Evolutionary conservation across 2,113 vertebrate species (phyloP).

Genomic region (Prionailurus bengalensis): DNA sequence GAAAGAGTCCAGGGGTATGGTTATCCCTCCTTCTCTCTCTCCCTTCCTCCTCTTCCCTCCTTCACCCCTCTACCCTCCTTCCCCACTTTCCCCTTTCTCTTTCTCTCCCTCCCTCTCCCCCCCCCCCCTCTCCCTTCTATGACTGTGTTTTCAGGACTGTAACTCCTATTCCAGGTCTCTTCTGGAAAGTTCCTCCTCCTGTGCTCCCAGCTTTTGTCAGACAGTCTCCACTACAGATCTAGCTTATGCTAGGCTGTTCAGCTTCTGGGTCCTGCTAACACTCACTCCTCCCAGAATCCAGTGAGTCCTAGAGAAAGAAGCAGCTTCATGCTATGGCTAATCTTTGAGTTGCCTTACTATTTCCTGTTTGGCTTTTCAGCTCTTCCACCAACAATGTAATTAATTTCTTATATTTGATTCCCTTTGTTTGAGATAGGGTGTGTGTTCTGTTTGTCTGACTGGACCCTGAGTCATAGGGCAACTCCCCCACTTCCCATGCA

Average conservation of each 20-base stretch:
- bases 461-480: background rate
- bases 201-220: background rate
- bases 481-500: background rate
- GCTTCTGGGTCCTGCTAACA: background rate
- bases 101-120: accelerated
- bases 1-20: background rate
- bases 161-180: background rate
- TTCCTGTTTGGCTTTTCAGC: background rate
- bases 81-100: background rate
- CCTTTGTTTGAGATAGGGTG: conserved; percentile 15
- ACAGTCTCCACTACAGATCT: background rate
- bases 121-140: background rate
- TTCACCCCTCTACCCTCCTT: background rate
- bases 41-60: background rate
- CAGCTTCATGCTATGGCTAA: background rate
- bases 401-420: conserved; percentile 4
- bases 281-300: background rate
- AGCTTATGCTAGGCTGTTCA: background rate
- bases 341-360: background rate
- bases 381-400: background rate
- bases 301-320: background rate
- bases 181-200: background rate
- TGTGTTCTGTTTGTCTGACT: conserved; percentile 2
- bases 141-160: background rate
- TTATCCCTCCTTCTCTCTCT: accelerated